These are phyloP conservation scores for Cheirogaleus medius DNA, from an alignment of 2,113 vertebrate genomes.

Conservation along the genomic window DNA sequence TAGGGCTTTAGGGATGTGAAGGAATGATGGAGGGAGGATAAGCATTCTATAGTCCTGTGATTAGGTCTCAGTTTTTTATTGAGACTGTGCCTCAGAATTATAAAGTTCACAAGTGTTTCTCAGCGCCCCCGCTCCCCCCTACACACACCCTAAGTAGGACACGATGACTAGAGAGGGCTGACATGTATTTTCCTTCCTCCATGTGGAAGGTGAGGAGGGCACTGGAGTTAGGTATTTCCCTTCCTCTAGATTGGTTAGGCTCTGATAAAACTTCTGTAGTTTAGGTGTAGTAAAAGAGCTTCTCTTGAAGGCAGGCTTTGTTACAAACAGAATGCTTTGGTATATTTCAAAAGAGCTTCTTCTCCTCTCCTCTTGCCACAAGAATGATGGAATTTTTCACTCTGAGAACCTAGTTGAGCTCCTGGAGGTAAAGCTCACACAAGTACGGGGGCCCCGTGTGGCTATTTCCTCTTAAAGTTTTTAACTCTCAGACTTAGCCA, in stretches of 20 bases:
- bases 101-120: background rate
- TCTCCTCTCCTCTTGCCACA: background rate
- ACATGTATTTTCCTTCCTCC: background rate
- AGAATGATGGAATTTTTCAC: background rate
- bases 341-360: background rate
- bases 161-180: background rate
- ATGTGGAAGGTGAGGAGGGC: background rate
- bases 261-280: background rate
- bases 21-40: background rate
- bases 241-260: background rate
- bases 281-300: background rate
- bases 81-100: background rate
- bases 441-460: background rate
- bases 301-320: background rate
- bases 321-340: background rate
- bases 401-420: background rate
- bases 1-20: background rate
- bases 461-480: background rate
- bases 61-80: background rate
- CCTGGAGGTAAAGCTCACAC: background rate
- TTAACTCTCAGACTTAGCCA: background rate
- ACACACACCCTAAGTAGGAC: background rate
- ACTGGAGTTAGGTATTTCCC: background rate
- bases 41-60: background rate
- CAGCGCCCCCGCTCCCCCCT: fast-evolving